Percentiles rank a stretch among this genome's conserved stretches.
phyloP scores from a whole-genome alignment of 2,888 invertebrate genomes.

The Pimpla rufipes region DNA sequence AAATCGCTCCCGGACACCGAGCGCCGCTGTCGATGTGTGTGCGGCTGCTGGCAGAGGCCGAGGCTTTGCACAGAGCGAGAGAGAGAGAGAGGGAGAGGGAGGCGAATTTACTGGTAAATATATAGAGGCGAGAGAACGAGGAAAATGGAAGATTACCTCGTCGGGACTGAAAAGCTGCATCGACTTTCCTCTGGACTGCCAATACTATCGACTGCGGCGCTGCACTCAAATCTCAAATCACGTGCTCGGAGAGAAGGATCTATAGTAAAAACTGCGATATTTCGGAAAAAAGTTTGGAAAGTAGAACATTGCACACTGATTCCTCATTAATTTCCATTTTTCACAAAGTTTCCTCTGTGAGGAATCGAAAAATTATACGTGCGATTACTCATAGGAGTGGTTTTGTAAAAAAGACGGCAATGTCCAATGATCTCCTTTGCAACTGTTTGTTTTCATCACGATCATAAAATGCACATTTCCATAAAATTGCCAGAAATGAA shows the following conservation, averaged over 20 bases:
- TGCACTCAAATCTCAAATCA: constrained; percentile 23
- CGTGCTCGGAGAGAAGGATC: too few species aligned
- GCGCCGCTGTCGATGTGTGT: neutral
- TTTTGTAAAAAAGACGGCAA: too few species aligned
- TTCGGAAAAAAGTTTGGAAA: too few species aligned
- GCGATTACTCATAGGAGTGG: too few species aligned
- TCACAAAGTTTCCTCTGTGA: too few species aligned
- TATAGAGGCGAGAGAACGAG: constrained; percentile 24
- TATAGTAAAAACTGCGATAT: too few species aligned
- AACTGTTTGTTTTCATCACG: too few species aligned
- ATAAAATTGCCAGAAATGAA: neutral
- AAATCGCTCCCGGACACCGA: constrained; percentile 73
- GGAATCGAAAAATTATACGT: too few species aligned
- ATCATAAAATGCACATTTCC: neutral
- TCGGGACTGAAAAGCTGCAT: constrained; percentile 47
- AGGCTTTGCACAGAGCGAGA: too few species aligned
- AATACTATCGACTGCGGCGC: constrained; percentile 55
- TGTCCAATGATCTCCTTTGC: too few species aligned
- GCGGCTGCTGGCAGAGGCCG: neutral
- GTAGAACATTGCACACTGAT: too few species aligned
- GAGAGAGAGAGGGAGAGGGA: neutral
- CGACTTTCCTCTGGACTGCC: constrained; percentile 26
- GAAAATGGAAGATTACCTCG: constrained; percentile 53
- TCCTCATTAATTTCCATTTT: too few species aligned
- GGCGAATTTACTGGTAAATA: constrained; percentile 2